These are phyloP conservation scores for Gnathonemus echidnorhynchus DNA, from an alignment of 2,113 vertebrate species.

Conservation along the genomic window DNA sequence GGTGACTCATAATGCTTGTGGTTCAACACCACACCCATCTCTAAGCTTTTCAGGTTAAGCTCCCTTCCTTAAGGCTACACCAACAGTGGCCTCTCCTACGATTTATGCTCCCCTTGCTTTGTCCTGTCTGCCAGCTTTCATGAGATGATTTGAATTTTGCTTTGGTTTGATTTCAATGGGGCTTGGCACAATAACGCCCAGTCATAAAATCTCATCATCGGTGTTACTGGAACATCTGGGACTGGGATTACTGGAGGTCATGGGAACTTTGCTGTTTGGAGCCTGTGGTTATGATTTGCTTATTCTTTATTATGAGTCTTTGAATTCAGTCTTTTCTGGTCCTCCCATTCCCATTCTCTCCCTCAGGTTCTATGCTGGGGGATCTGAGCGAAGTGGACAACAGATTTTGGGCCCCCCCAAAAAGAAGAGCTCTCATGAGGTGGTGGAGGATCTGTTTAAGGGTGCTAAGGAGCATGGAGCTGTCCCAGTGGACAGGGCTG, in stretches of 20 bases:
- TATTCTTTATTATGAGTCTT: background rate
- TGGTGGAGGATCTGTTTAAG: conserved; percentile 96
- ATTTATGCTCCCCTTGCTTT: background rate
- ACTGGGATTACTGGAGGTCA: background rate
- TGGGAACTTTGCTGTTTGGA: background rate
- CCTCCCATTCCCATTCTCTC: background rate
- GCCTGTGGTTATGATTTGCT: background rate
- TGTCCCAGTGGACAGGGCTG: conserved; percentile 76
- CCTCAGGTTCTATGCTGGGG: conserved; percentile 87
- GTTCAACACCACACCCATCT: background rate
- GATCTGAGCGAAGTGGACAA: conserved; percentile 93
- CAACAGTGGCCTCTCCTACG: background rate
- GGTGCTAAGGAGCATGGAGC: conserved; percentile 94
- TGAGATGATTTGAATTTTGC: background rate
- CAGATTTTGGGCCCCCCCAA: conserved; percentile 95
- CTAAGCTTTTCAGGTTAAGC: background rate
- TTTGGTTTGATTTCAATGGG: background rate
- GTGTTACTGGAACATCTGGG: background rate
- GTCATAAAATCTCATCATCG: background rate
- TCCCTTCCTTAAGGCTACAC: conserved; percentile 2
- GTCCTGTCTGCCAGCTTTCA: background rate
- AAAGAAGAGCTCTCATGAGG: conserved; percentile 92
- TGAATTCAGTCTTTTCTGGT: background rate
- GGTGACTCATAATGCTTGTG: background rate
- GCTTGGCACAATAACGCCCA: background rate